phyloP scores from a whole-genome alignment of 2,888 invertebrate species.

The Chaitophorus viminalis region DNA sequence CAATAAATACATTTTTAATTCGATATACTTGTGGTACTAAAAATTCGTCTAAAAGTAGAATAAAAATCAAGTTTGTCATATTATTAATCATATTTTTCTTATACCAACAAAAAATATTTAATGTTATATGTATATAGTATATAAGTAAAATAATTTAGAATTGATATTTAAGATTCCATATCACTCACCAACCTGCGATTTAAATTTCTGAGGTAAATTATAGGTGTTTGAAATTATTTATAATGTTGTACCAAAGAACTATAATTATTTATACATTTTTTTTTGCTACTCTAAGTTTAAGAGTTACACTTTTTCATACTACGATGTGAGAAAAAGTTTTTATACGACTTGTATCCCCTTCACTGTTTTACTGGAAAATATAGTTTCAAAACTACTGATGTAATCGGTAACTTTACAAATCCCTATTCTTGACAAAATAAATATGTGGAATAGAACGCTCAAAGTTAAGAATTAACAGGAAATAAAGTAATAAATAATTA shows the following conservation, averaged over 20 bases:
- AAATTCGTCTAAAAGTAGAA: too few relatives aligned
- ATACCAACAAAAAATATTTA: too few relatives aligned
- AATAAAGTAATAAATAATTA: constrained; percentile 27
- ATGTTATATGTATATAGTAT: too few relatives aligned
- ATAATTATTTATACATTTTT: constrained; percentile 25
- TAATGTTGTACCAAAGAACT: constrained; percentile 1
- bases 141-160: too few relatives aligned
- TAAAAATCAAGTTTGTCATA: background rate
- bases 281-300: constrained; percentile 2
- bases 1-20: too few relatives aligned
- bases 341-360: background rate
- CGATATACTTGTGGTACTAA: too few relatives aligned
- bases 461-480: background rate
- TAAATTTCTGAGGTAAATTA: too few relatives aligned
- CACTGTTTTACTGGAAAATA: constrained; percentile 13
- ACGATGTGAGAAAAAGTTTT: constrained; percentile 26
- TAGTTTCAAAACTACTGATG: constrained; percentile 40
- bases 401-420: constrained; percentile 44
- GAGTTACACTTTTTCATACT: constrained; percentile 3
- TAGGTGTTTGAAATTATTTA: background rate
- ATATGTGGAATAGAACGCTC: constrained; percentile 1
- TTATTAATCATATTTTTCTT: background rate
- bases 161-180: too few relatives aligned
- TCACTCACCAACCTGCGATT: background rate
- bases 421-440: constrained; percentile 6